Percentiles rank a stretch among this genome's conserved stretches.
phyloP scores from a whole-genome alignment of 2,797 vertebrate genomes.

The Etheostoma perlongum region DNA sequence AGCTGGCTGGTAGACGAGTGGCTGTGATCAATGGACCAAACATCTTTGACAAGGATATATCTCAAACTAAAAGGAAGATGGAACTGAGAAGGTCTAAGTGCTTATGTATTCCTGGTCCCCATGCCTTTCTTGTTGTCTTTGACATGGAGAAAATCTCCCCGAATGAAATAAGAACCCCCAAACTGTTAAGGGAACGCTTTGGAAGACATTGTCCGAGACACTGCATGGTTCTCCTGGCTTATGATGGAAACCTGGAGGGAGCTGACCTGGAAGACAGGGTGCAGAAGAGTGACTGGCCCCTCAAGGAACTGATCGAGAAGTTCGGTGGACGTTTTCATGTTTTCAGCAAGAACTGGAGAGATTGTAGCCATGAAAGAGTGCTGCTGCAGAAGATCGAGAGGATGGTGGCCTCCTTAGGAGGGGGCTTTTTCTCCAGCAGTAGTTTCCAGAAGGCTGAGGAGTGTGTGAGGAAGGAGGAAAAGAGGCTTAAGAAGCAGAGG shows the following conservation, averaged over 20 bases:
- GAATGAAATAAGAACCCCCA: slow-evolving; percentile 73
- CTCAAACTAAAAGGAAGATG: slow-evolving; percentile 72
- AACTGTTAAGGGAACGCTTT: slow-evolving; percentile 75
- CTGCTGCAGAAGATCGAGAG: slow-evolving; percentile 81
- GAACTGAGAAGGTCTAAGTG: slow-evolving; percentile 84
- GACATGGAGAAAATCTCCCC: slow-evolving; percentile 82
- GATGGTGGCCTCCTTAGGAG: slow-evolving; percentile 74
- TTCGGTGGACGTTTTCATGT: slow-evolving; percentile 80
- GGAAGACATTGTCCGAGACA: slow-evolving; percentile 75
- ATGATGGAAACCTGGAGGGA: slow-evolving; percentile 67
- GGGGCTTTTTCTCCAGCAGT: slow-evolving; percentile 71
- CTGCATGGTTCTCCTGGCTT: slow-evolving; percentile 80
- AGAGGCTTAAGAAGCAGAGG: slow-evolving; percentile 73
- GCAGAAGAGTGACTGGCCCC: slow-evolving; percentile 74
- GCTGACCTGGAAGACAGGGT: slow-evolving; percentile 65
- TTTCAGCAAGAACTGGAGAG: slow-evolving; percentile 81
- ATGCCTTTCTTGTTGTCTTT: slow-evolving; percentile 83
- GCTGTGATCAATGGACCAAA: slow-evolving; percentile 81
- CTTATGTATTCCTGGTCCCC: slow-evolving; percentile 83
- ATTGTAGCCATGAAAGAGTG: slow-evolving; percentile 67
- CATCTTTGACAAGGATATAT: slow-evolving; percentile 80
- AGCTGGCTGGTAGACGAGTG: slow-evolving; percentile 77
- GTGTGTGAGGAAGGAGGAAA: slow-evolving; percentile 79
- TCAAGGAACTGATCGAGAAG: slow-evolving; percentile 78
- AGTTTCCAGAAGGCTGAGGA: slow-evolving; percentile 81